Base-by-base conservation (phyloP, 1,140 invertebrate species). In the Phthorimaea operculella region DNA sequence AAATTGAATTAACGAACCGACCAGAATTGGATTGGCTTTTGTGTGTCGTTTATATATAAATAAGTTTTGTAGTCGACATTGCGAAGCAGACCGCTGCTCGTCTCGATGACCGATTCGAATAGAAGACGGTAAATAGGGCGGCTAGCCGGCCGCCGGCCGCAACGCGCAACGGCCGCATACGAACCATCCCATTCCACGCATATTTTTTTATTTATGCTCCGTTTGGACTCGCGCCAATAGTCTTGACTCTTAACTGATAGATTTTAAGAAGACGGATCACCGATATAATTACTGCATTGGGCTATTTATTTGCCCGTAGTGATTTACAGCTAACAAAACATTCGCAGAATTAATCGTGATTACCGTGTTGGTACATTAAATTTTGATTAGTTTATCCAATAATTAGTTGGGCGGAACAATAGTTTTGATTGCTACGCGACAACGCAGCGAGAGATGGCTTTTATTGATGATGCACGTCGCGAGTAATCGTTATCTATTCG, bases 221-320 rank as follows among this genome's bases (percentile, higher is more conserved):
- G 51, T 36, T 45, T 59, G 66, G 68, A 62, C 58, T 34, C 7
- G 15, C 15, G 62, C 68, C 68, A 70, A 60, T 54, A 54, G 59
- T 63, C 62, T 69, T 58, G 58, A 59, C 62, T 67, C 62, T 69
- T 58, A 60, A 59, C 64, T 67, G 59, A 70, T 70, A 65, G 62
- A 68, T 63, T 65, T 58, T 55, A 55, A 52, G 55, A 63, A 66
- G 62, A 63, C 60, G 57, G 57, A 67, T 63, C 57, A 62, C 62
- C 60, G 58, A 59, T 62, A 59, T 55, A 61, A 67, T 66, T 62
- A 64, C 52, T 57, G 54, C 17, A 11, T 47, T 39, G 53, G 33
- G 47, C 47, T 47, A 47, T 47, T 47, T 15, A 39, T 14, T 47
- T 16, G 44, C 44, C 21, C 9, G 11, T 14, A 47, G 44, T 16